Conservation (phyloP, 2,888 invertebrate species). For the Eretmocerus hayati region DNA sequence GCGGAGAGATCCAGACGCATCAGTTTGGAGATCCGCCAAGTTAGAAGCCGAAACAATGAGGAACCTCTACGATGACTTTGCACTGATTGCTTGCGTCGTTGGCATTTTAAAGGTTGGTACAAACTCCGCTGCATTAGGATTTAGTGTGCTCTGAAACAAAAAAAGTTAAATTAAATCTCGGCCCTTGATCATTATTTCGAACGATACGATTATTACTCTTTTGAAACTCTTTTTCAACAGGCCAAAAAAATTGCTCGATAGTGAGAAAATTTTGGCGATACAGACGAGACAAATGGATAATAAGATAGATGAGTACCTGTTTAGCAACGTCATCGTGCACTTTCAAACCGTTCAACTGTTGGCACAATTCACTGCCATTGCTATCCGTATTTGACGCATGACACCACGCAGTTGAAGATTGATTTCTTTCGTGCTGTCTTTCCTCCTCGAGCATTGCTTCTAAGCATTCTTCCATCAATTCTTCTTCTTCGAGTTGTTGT, state of each 20-base stretch:
- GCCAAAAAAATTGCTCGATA: too few relatives aligned
- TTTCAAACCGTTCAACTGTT: constrained; percentile 38
- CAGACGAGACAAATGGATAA: too few relatives aligned
- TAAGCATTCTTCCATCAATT: constrained; percentile 79
- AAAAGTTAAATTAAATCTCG: too few relatives aligned
- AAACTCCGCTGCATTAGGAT: constrained; percentile 81
- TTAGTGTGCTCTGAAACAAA: constrained; percentile 70
- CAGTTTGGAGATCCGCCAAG: constrained; percentile 24
- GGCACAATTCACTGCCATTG: constrained; percentile 40
- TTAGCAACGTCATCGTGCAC: constrained; percentile 44
- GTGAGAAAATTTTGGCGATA: too few relatives aligned
- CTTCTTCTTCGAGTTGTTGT: constrained; percentile 72
- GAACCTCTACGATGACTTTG: constrained; percentile 42
- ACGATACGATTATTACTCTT: too few relatives aligned
- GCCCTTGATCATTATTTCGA: too few relatives aligned
- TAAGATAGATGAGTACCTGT: too few relatives aligned
- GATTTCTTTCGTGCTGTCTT: constrained; percentile 42
- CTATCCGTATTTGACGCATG: constrained; percentile 38
- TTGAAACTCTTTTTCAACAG: too few relatives aligned
- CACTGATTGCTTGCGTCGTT: constrained; percentile 36
- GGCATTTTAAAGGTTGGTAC: constrained; percentile 54
- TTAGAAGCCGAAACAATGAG: constrained; percentile 25
- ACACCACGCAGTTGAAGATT: constrained; percentile 40
- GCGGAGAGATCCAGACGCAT: constrained; percentile 29
- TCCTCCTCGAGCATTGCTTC: constrained; percentile 79